Evolutionary conservation across 2,113 vertebrate species (phyloP), one percentile per base, ranked within the genome.

Genomic region (Bolborhynchus lineola): DNA sequence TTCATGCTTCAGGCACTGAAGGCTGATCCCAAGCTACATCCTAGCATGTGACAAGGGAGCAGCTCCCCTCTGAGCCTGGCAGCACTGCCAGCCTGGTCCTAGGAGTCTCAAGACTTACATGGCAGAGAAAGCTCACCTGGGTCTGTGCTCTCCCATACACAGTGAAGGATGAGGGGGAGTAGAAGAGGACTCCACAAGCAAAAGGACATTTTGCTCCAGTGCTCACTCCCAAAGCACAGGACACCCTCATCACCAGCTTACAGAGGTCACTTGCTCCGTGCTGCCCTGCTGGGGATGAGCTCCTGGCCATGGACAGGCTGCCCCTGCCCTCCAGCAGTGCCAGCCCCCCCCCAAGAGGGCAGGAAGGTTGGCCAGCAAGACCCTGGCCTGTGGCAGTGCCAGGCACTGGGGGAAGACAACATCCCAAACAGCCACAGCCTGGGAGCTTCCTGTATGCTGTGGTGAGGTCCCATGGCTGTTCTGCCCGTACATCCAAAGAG

Each of bases 21-120:
- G n/a, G 46, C 37, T 75, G n/a, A 87, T n/a, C 39, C 47, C 39
- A 55, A 62, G n/a, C 24, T 65, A 23, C 15, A 50, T 11, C 41
- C 25, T 6, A 21, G 33, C 0, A 1, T 6, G 8, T 24, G 63
- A 7, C 1, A 3, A 60, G 35, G 1, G 3, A 86, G 44, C n/a
- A 93, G 62, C 47, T 82, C 62, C 82, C 37, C 42, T 60, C 25
- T 0, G 2, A 39, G 52, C 46, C 23, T 47, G 42, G 65, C 37
- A 79, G 42, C 47, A 50, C 7, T 7, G 31, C 26, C 53, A 77
- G 11, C 26, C 49, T 35, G 10, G 8, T 80, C 59, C 44, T 23
- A 68, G 3, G 4, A 7, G 26, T 47, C 44, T 55, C 63, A 88
- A 76, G 64, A 86, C 24, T 11, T 19, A 44, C 26, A 9, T 17